Evolutionary conservation across 2,888 invertebrate genomes (phyloP).

Genomic region (Aleiodes alternator): DNA sequence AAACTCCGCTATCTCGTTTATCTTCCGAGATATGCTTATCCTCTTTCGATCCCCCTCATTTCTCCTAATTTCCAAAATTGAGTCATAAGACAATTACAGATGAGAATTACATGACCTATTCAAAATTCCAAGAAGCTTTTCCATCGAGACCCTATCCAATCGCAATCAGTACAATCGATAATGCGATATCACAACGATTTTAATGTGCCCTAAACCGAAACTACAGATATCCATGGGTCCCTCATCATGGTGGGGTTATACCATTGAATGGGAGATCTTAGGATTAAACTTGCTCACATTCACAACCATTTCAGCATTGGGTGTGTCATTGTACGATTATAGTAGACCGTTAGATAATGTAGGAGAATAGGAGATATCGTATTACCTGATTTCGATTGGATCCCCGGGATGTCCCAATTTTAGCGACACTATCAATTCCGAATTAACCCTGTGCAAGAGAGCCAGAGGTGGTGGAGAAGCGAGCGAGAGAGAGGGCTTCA

Average conservation of each 20-base stretch:
- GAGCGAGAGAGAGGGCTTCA: constrained; percentile 28
- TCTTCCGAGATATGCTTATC: too few species aligned
- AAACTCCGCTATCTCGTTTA: too few species aligned
- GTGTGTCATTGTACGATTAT: constrained; percentile 38
- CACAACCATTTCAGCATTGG: constrained; percentile 35
- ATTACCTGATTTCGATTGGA: constrained; percentile 54
- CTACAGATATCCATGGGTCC: constrained; percentile 5
- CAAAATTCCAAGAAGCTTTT: too few species aligned
- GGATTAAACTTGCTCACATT: constrained; percentile 58
- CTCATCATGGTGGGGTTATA: constrained; percentile 4
- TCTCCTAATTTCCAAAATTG: too few species aligned
- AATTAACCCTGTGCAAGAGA: constrained; percentile 46
- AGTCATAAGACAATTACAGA: too few species aligned
- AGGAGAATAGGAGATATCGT: constrained; percentile 45
- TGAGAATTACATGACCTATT: too few species aligned
- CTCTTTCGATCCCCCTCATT: too few species aligned
- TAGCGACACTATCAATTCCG: constrained; percentile 52
- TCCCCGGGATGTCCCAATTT: constrained; percentile 54
- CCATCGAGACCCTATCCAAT: too few species aligned
- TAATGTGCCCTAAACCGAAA: background rate
- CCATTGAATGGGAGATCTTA: constrained; percentile 49
- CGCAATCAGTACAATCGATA: constrained; percentile 45
- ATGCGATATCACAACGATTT: constrained; percentile 60
- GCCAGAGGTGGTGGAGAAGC: background rate
- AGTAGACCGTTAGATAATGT: constrained; percentile 52